Percentiles rank a stretch among this genome's conserved stretches.
Conservation (phyloP, 2,113 vertebrate genomes). For the Centropristis striata region DNA sequence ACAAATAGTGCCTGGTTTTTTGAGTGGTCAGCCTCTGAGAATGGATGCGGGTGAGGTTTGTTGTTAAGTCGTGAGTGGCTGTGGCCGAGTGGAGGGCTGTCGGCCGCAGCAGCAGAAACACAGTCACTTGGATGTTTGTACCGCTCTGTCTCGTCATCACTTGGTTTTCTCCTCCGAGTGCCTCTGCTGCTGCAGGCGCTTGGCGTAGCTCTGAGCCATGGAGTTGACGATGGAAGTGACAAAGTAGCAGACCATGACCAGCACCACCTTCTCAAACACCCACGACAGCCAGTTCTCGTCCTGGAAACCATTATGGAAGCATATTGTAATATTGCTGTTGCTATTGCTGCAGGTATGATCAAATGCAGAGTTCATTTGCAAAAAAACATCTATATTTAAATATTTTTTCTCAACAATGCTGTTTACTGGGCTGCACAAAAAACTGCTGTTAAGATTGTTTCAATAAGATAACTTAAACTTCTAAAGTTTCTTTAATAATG, state of each 20-base stretch:
- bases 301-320: conserved; percentile 73
- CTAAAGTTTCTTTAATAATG: no score
- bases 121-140: conserved; percentile 65
- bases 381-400: no score
- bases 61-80: conserved; percentile 64
- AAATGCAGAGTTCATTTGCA: no score
- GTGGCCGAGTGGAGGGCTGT: conserved; percentile 49
- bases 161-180: conserved; percentile 96
- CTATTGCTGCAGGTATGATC: no score
- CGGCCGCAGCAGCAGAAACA: conserved; percentile 60
- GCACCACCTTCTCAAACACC: conserved; percentile 98
- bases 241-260: conserved; percentile 98
- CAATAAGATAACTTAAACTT: no score
- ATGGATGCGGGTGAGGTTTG: conserved; percentile 75
- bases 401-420: no score
- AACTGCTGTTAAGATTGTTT: no score
- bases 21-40: conserved; percentile 65
- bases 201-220: conserved; percentile 98
- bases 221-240: conserved; percentile 98
- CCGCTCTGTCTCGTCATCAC: conserved; percentile 85
- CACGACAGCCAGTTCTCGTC: conserved; percentile 98
- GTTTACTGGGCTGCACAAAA: no score
- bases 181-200: conserved; percentile 92
- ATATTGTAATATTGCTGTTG: neutral
- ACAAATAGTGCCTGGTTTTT: conserved; percentile 55